Conservation (phyloP, 1,140 invertebrate genomes). For the Neotoxoptera formosana region DNA sequence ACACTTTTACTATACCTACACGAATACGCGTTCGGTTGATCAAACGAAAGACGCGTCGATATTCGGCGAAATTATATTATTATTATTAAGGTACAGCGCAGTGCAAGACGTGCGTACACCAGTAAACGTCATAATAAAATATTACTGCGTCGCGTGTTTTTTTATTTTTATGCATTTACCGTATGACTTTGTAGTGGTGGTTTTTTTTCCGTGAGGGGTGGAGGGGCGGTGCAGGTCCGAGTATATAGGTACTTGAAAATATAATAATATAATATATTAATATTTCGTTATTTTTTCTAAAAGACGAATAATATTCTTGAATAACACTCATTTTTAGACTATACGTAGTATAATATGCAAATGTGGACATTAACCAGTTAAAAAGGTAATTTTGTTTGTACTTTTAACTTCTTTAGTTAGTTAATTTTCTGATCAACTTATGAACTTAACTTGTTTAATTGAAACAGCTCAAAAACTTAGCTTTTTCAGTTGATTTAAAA, state of each 20-base stretch:
- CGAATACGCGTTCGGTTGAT: not conserved
- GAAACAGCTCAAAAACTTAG: not conserved
- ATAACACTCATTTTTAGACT: not conserved
- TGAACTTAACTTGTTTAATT: not conserved
- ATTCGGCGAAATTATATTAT: not conserved
- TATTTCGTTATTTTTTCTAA: not conserved
- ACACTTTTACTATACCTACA: not conserved
- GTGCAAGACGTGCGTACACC: not conserved
- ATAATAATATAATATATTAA: not conserved
- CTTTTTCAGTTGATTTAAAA: not conserved
- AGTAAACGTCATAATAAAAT: not conserved
- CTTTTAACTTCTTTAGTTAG: not conserved
- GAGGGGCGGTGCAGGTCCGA: no score
- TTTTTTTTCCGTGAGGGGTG: not conserved
- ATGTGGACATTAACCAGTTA: not conserved
- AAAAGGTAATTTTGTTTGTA: not conserved
- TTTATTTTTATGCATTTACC: not conserved
- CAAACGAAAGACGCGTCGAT: not conserved
- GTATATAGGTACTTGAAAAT: not conserved
- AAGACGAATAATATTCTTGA: not conserved
- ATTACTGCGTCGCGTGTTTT: not conserved
- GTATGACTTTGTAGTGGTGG: not conserved
- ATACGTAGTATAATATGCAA: not conserved
- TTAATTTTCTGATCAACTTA: no score
- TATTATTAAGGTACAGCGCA: not conserved